Percentiles rank a stretch among this genome's conserved stretches.
Evolutionary conservation across 2,113 vertebrate species (phyloP).

Genomic region (Tympanuchus pallidicinctus): DNA sequence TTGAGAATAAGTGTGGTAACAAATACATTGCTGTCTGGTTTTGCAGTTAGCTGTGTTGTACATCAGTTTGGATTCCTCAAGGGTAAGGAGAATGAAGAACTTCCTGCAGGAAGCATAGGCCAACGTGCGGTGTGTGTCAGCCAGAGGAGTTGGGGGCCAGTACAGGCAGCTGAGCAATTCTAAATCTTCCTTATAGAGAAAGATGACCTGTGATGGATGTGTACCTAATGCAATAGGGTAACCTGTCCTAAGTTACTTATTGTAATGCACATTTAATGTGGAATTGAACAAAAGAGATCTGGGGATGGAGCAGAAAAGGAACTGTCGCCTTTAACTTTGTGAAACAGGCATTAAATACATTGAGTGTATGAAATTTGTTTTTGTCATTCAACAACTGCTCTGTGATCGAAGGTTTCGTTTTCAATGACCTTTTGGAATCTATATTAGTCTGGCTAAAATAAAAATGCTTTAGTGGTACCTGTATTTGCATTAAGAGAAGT

Average conservation of each 20-base stretch:
- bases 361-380: neutral
- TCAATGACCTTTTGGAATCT: neutral
- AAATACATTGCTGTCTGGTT: neutral
- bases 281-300: neutral
- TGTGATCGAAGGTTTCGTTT: neutral
- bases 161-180: neutral
- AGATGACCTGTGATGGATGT: neutral
- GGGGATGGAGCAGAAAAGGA: neutral
- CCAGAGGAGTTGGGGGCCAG: neutral
- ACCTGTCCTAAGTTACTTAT: neutral
- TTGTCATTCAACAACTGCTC: neutral
- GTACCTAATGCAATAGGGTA: neutral
- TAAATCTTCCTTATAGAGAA: neutral
- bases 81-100: neutral
- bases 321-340: fast-evolving
- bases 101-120: fast-evolving
- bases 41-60: neutral
- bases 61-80: neutral
- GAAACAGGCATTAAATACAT: neutral
- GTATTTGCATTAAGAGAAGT: neutral
- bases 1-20: neutral
- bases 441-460: neutral
- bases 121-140: neutral
- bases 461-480: neutral
- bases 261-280: neutral